These are phyloP conservation scores for Drosophila lini DNA, from an alignment of 1,140 invertebrate genomes.

Conservation along the genomic window DNA sequence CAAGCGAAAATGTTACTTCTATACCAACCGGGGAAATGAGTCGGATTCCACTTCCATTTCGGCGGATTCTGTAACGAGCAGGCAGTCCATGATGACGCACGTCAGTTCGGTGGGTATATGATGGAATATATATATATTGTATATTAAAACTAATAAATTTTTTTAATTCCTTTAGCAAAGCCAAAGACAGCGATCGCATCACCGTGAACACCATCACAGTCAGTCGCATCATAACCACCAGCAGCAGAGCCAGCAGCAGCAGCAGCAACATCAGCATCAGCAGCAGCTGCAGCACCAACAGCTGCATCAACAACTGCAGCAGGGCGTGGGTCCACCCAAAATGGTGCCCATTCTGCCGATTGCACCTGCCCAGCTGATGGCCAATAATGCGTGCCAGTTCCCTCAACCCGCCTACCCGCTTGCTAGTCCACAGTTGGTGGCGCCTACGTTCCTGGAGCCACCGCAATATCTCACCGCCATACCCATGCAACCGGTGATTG, in stretches of 20 bases:
- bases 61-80: slow-evolving; percentile 88
- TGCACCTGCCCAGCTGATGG: slow-evolving; percentile 54
- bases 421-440: slow-evolving; percentile 72
- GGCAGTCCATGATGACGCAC: slow-evolving; percentile 86
- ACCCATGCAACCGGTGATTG: slow-evolving; percentile 86
- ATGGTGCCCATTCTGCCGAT: slow-evolving; percentile 67
- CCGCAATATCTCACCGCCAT: slow-evolving; percentile 87
- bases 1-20: slow-evolving; percentile 75
- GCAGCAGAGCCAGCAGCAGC: slow-evolving; percentile 36
- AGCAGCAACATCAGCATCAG: slow-evolving; percentile 43
- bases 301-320: slow-evolving; percentile 50
- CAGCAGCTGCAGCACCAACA: slow-evolving; percentile 50
- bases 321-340: slow-evolving; percentile 47
- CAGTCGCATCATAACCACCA: slow-evolving; percentile 51
- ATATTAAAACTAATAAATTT: neutral
- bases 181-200: slow-evolving; percentile 63
- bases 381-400: slow-evolving; percentile 64
- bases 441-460: slow-evolving; percentile 86
- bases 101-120: slow-evolving; percentile 84
- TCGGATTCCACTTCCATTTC: slow-evolving; percentile 89
- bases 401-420: slow-evolving; percentile 67
- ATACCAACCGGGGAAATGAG: slow-evolving; percentile 80
- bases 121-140: neutral
- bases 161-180: slow-evolving; percentile 45
- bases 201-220: slow-evolving; percentile 41